Percentiles rank a stretch among this genome's conserved stretches.
phyloP scores from a whole-genome alignment of 2,113 vertebrate species.

The Anguilla rostrata region DNA sequence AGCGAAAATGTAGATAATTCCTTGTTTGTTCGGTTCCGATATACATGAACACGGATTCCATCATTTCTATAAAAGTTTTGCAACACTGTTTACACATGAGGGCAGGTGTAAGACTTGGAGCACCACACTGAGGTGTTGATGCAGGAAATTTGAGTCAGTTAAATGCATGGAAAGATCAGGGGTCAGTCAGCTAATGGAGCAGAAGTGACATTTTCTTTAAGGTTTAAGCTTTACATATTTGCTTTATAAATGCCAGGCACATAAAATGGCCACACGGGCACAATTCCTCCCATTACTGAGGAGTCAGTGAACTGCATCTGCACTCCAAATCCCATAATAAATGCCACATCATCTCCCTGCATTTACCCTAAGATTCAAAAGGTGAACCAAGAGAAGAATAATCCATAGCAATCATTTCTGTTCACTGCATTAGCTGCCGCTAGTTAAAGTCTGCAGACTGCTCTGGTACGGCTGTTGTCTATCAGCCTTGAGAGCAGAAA shows the following conservation, averaged over 20 bases:
- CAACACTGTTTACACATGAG: too few relatives aligned
- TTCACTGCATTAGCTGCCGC: background rate
- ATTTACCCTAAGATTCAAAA: background rate
- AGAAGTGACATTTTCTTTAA: background rate
- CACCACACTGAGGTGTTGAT: too few relatives aligned
- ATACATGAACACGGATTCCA: too few relatives aligned
- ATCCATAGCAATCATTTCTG: too few relatives aligned
- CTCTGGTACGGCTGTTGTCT: background rate
- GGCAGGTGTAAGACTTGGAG: too few relatives aligned
- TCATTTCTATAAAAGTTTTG: too few relatives aligned
- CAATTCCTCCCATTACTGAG: background rate
- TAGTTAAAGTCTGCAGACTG: background rate
- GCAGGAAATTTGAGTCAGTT: too few relatives aligned
- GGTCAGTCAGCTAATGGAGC: background rate
- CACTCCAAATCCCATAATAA: background rate
- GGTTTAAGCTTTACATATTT: background rate
- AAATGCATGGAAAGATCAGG: too few relatives aligned
- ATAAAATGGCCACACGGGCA: background rate
- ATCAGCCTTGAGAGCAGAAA: background rate
- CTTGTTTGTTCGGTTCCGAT: too few relatives aligned
- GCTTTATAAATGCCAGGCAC: background rate
- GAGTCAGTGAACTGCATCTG: background rate
- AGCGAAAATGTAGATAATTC: too few relatives aligned
- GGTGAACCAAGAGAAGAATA: too few relatives aligned
- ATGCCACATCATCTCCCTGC: background rate